Evolutionary conservation across 1,140 invertebrate genomes (phyloP).

Genomic region (Drosophila cardini): DNA sequence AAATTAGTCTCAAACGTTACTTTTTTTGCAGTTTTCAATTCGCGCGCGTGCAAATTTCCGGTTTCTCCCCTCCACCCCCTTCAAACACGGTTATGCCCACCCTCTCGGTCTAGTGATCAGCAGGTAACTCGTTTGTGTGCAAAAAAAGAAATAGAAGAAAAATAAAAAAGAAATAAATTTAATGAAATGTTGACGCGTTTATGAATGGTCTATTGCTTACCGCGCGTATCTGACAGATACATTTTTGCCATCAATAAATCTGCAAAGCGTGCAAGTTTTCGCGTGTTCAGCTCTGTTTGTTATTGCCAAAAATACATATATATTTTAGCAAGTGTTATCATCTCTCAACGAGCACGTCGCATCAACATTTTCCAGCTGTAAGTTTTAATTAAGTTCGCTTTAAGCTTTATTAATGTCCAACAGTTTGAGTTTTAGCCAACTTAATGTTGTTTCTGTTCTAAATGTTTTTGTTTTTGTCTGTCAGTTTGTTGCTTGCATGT

Average conservation of each 20-base stretch:
- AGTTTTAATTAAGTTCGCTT: slow-evolving; percentile 54
- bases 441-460: not conserved
- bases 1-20: slow-evolving; percentile 6
- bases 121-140: slow-evolving; percentile 46
- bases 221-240: slow-evolving; percentile 50
- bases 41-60: slow-evolving; percentile 26
- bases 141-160: slow-evolving; percentile 12
- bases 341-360: not conserved
- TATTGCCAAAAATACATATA: slow-evolving; percentile 12
- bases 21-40: slow-evolving; percentile 1
- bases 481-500: slow-evolving; percentile 32
- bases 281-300: slow-evolving; percentile 13
- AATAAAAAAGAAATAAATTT: slow-evolving; percentile 30
- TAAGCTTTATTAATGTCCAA: slow-evolving; percentile 49
- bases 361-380: slow-evolving; percentile 35
- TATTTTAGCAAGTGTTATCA: slow-evolving; percentile 25
- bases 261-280: slow-evolving; percentile 23
- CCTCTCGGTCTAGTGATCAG: slow-evolving; percentile 17
- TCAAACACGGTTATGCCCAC: not conserved
- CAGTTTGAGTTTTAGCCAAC: slow-evolving; percentile 12
- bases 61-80: not conserved
- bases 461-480: slow-evolving; percentile 16
- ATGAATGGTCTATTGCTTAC: slow-evolving; percentile 52
- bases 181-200: slow-evolving; percentile 55
- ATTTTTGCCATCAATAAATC: slow-evolving; percentile 32